Evolutionary conservation across 2,113 vertebrate genomes (phyloP).

Genomic region (Pholis gunnellus): DNA sequence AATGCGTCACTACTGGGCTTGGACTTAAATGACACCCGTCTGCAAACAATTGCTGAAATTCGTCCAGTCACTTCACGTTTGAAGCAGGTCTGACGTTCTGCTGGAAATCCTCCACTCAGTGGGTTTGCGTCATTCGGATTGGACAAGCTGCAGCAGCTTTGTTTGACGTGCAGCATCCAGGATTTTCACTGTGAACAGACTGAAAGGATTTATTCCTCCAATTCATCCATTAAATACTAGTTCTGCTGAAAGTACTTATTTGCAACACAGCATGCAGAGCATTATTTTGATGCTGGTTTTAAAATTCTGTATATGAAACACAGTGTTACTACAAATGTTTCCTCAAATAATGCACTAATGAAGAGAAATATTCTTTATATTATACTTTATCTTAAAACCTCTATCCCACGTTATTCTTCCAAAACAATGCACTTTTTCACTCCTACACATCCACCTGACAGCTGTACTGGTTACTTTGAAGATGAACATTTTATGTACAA

Average conservation of each 20-base stretch:
- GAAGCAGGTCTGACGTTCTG: constrained; percentile 37
- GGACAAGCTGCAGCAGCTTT: constrained; percentile 48
- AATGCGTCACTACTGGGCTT: not conserved
- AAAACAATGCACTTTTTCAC: not conserved
- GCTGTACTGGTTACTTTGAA: not conserved
- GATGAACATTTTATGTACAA: not conserved
- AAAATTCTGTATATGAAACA: not conserved
- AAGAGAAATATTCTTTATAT: not conserved
- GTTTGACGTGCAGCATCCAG: constrained; percentile 38
- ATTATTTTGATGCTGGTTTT: constrained; percentile 1
- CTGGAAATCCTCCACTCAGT: constrained; percentile 51
- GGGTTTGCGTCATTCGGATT: constrained; percentile 47
- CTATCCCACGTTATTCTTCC: not conserved
- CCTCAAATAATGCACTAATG: not conserved
- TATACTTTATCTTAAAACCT: not conserved
- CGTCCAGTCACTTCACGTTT: constrained; percentile 35
- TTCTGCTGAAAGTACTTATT: constrained; percentile 4
- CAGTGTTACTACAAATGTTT: not conserved
- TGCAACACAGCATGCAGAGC: not conserved
- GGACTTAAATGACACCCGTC: constrained; percentile 25
- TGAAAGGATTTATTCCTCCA: constrained; percentile 39
- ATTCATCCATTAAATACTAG: constrained; percentile 29
- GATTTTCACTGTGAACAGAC: constrained; percentile 34
- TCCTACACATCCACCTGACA: not conserved
- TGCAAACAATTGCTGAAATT: constrained; percentile 43